These are phyloP conservation scores for Brotula barbata DNA, from an alignment of 2,797 vertebrate species.

Conservation along the genomic window DNA sequence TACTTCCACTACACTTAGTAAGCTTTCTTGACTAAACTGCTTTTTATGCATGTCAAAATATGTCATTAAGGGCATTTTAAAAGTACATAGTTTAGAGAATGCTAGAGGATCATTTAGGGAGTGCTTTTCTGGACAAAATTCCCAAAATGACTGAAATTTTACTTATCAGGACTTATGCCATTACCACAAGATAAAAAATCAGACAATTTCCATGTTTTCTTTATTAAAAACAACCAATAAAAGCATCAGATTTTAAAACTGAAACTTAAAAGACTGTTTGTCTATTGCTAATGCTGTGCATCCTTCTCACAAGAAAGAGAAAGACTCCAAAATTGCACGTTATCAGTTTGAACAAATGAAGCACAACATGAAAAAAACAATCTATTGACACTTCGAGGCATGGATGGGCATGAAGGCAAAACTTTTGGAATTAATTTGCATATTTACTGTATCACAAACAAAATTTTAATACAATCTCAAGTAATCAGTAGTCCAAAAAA, in stretches of 20 bases:
- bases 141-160: too few relatives aligned
- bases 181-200: too few relatives aligned
- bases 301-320: constrained; percentile 61
- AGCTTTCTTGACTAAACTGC: too few relatives aligned
- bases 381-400: neutral
- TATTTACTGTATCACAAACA: constrained; percentile 57
- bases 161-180: too few relatives aligned
- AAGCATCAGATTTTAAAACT: constrained; percentile 41
- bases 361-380: neutral
- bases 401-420: neutral
- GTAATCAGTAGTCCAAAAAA: constrained; percentile 82
- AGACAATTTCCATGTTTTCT: constrained; percentile 15
- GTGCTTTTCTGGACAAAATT: too few relatives aligned
- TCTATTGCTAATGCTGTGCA: constrained; percentile 75
- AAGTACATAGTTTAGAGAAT: too few relatives aligned
- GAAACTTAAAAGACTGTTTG: constrained; percentile 45
- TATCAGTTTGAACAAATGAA: constrained; percentile 17
- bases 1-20: too few relatives aligned
- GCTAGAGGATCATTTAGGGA: too few relatives aligned
- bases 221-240: constrained; percentile 55
- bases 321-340: constrained; percentile 14
- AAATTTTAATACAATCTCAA: constrained; percentile 64
- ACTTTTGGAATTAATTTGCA: constrained; percentile 39
- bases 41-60: too few relatives aligned
- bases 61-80: too few relatives aligned